Conservation (phyloP, 2,888 invertebrate genomes). For the Oscheius sp. region DNA sequence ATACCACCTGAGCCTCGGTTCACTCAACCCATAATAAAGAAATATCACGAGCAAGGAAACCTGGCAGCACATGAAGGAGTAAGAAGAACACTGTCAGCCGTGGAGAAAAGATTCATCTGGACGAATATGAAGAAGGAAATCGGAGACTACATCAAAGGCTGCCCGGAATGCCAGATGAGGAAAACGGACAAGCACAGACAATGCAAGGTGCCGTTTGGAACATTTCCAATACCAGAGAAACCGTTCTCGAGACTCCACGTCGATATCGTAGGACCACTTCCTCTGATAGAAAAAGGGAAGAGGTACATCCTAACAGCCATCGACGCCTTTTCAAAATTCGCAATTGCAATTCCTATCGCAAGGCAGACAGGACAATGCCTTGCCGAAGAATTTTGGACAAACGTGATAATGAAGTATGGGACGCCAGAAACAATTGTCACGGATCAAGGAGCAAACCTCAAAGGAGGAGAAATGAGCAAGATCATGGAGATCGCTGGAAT, state of each 20-base stretch:
- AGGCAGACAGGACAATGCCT: conserved; percentile 11
- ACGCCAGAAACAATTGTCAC: conserved; percentile 13
- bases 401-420: conserved; percentile 18
- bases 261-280: conserved; percentile 39
- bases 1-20: conserved; percentile 8
- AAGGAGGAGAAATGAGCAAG: not conserved
- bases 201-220: not conserved
- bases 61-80: conserved; percentile 17
- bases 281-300: conserved; percentile 29
- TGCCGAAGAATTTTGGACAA: not conserved
- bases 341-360: conserved; percentile 21
- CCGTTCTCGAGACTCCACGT: conserved; percentile 31
- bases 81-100: not conserved
- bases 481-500: not conserved
- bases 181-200: not conserved
- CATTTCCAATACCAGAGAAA: not conserved
- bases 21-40: conserved; percentile 2
- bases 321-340: conserved; percentile 31
- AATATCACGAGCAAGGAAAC: not conserved
- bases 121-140: conserved; percentile 23
- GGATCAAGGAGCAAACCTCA: conserved; percentile 10
- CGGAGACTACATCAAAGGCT: not conserved
- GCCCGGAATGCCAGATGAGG: conserved; percentile 15
- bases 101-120: conserved; percentile 12
- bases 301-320: conserved; percentile 23